Percentiles rank a stretch among this genome's conserved stretches.
Conservation (phyloP, 2,113 vertebrate genomes). For the Diadophis punctatus region DNA sequence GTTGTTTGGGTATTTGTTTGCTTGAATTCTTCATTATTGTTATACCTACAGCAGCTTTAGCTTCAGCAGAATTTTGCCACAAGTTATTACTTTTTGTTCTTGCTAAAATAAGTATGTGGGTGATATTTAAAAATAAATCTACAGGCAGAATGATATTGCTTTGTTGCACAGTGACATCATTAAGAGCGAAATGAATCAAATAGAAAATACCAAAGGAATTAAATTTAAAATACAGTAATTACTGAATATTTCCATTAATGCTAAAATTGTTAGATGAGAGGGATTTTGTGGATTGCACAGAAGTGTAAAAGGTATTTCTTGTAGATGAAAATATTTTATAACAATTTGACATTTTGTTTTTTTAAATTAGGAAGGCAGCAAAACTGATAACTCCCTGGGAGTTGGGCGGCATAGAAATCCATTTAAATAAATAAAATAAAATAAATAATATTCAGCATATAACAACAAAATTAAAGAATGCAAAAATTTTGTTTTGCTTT, state of each 20-base stretch:
- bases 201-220: neutral
- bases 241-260: neutral
- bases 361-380: neutral
- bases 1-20: neutral
- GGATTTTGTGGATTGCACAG: neutral
- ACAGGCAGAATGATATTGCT: neutral
- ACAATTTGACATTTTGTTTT: neutral
- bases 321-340: neutral
- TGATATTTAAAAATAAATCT: neutral
- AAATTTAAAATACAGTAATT: neutral
- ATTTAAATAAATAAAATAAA: too few relatives aligned
- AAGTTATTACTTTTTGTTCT: neutral
- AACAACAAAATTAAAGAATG: constrained; percentile 16
- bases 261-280: neutral
- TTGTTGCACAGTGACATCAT: neutral
- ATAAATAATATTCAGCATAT: neutral
- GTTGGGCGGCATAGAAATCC: too few relatives aligned
- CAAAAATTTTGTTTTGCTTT: neutral
- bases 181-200: neutral
- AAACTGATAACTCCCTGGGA: too few relatives aligned
- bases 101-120: neutral
- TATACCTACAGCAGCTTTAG: neutral
- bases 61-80: neutral
- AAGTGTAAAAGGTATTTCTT: neutral
- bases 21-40: neutral